A percentile compares a stretch with the other conserved stretches of the same genome.
These are phyloP conservation scores for Cherax quadricarinatus DNA, from an alignment of 1,140 invertebrate species.

Conservation along the genomic window DNA sequence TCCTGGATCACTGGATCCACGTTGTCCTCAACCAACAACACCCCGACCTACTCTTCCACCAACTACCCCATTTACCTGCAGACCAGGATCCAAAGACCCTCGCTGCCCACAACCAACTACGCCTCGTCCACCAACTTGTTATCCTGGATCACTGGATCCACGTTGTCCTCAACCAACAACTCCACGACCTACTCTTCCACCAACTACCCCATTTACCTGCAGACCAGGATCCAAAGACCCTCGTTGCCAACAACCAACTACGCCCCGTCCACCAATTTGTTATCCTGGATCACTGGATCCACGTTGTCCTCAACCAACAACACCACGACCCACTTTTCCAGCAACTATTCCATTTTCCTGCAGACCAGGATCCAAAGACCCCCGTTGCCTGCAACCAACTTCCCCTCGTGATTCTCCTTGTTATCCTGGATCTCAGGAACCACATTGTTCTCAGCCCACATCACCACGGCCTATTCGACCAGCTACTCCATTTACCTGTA, in stretches of 20 bases:
- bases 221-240: constrained; percentile 4
- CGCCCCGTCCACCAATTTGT: not conserved
- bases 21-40: constrained; percentile 32
- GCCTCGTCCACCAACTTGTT: not conserved
- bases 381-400: constrained; percentile 24
- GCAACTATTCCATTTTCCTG: constrained; percentile 5
- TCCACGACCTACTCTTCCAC: constrained; percentile 40
- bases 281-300: constrained; percentile 16
- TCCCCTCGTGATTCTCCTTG: not conserved
- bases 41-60: not conserved
- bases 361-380: constrained; percentile 52
- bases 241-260: not conserved
- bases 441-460: constrained; percentile 72
- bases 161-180: constrained; percentile 48
- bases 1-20: constrained; percentile 20
- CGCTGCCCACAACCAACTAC: constrained; percentile 23
- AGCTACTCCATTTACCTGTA: not conserved
- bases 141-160: constrained; percentile 43
- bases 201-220: constrained; percentile 4
- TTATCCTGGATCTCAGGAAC: constrained; percentile 37
- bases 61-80: constrained; percentile 10
- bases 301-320: constrained; percentile 28
- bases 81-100: constrained; percentile 55
- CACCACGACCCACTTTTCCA: not conserved
- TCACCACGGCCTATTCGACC: constrained; percentile 59